Evolutionary conservation across 2,888 invertebrate species (phyloP).

Genomic region (Erannis defoliaria): DNA sequence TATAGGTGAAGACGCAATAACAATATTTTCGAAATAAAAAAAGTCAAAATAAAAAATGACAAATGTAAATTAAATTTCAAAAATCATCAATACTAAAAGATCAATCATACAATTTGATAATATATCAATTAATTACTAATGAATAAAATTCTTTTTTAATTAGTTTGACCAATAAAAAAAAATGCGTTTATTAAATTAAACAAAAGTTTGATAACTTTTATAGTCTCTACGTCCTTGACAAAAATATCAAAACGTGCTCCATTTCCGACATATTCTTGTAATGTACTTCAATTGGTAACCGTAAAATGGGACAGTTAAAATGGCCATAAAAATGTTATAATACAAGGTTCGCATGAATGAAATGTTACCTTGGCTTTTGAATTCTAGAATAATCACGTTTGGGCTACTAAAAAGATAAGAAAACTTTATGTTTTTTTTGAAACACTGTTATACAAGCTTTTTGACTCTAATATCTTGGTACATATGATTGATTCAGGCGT

Average conservation of each 20-base stretch:
- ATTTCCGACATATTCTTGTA: constrained; percentile 8
- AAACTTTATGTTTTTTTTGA: background rate
- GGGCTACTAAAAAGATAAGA: background rate
- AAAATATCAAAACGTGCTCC: background rate
- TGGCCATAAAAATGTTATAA: constrained; percentile 34
- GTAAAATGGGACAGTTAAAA: constrained; percentile 27
- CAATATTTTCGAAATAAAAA: no score
- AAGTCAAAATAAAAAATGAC: no score
- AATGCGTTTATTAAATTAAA: no score
- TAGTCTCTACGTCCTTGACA: background rate
- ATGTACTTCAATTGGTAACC: background rate
- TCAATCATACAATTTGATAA: no score
- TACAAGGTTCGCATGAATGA: constrained; percentile 35
- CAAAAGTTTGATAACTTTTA: background rate
- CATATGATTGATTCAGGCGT: no score
- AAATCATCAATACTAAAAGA: no score
- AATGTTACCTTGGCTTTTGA: constrained; percentile 18
- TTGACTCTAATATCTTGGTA: background rate
- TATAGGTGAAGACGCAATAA: no score
- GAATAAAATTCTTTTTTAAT: no score
- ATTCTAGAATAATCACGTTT: constrained; percentile 14
- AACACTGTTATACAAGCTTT: background rate
- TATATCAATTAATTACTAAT: no score
- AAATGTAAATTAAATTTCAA: no score
- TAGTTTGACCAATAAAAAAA: no score